Conservation (phyloP, 2,797 vertebrate species). For the Falco rusticolus region DNA sequence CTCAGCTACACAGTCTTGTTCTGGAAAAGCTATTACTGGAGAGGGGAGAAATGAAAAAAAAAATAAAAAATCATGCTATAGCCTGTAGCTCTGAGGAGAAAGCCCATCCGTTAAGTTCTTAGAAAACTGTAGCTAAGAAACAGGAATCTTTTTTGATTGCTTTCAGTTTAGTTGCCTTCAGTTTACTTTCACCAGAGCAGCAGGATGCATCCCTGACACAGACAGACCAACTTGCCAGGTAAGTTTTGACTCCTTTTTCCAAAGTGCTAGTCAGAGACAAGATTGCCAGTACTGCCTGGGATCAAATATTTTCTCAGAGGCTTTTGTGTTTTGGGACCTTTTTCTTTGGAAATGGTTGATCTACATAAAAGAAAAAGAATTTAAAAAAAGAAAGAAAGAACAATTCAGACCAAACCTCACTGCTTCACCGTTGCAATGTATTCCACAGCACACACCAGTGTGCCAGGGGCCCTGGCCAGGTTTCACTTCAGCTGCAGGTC, state of each 20-base stretch:
- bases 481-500: background rate
- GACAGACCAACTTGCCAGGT: background rate
- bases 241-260: background rate
- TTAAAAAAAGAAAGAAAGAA: background rate
- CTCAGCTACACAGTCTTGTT: background rate
- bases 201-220: rapidly evolving
- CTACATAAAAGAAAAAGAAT: background rate
- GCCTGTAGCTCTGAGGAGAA: background rate
- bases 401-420: background rate
- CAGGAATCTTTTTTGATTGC: background rate
- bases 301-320: background rate
- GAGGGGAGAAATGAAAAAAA: too few species aligned
- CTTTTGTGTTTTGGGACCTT: background rate
- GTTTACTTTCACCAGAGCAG: background rate
- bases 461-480: background rate
- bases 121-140: background rate
- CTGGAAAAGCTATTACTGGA: background rate
- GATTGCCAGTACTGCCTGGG: background rate
- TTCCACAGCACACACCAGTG: background rate
- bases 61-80: background rate
- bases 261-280: background rate
- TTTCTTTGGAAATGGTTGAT: background rate
- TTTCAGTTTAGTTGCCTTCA: background rate
- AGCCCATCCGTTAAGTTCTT: background rate
- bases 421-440: background rate